Base-by-base conservation (phyloP, 2,797 vertebrate genomes). In the Macrochelys suwanniensis region DNA sequence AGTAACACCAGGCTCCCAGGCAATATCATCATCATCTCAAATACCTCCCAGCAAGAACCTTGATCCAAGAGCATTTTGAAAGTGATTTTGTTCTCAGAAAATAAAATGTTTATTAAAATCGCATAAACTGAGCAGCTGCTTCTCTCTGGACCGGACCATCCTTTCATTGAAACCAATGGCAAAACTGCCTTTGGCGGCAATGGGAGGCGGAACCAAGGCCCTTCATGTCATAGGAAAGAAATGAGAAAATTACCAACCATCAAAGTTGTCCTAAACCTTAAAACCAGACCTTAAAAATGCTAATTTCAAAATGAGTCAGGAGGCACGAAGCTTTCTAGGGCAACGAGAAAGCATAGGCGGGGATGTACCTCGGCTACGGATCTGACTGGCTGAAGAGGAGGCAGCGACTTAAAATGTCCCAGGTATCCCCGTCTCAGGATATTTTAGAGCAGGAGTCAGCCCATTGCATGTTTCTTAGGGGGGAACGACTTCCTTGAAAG, bases 81-180 rank as follows among this genome's bases (percentile, higher is more conserved):
- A 77, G 74, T 77, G 45, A 92, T 96, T 96, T 93, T 94, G 95
- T 95, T 93, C 95, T 95, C 50, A 96, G 88, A 82, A 88, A 94
- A 96, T 93, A 85, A 96, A 95, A 96, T 91, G 92, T 96, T 97
- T 96, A 95, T 96, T 96, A 95, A 91, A 85, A 96, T 84, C 93
- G 91, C 92, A 95, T 92, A 94, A 94, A 95, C 37, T 4, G 10
- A 94, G 92, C 94, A 91, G 87, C 89, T 65, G 92, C 89, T 96
- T 97, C 96, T 92, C 96, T 93, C 89, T 85, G 87, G 74, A 83
- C 87, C 87, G 47, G 92, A 95, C 94, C 89, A 90, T 88, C 94
- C 88, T 88, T 92, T 94, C 71, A 76, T 26, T 2, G 47, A 77
- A 49, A 49, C 45, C 45, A 28, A 77, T 15, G 74, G 5, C 45